Evolutionary conservation across 2,797 vertebrate species (phyloP).

Genomic region (Pagetopsis macropterus): DNA sequence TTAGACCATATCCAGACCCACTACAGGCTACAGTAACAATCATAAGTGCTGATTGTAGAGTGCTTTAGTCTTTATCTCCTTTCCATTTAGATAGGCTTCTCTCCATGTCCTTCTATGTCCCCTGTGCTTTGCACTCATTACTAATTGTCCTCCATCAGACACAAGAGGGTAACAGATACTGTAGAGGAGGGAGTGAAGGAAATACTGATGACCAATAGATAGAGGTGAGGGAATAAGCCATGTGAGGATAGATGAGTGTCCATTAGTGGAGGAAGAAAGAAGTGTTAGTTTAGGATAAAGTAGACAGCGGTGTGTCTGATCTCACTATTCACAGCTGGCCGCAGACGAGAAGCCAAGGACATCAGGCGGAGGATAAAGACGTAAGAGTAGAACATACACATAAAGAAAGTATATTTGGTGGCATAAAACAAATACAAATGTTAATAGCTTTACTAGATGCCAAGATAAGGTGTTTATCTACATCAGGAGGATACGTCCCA

Average conservation of each 20-base stretch:
- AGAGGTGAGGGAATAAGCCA: constrained; percentile 12
- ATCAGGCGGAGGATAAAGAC: constrained; percentile 27
- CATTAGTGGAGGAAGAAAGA: constrained; percentile 30
- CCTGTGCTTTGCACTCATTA: constrained; percentile 41
- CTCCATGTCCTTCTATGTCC: constrained; percentile 46
- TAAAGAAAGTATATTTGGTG: not conserved
- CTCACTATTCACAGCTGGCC: constrained; percentile 31
- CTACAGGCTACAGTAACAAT: constrained; percentile 1
- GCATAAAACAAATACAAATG: not conserved
- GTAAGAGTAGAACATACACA: not conserved
- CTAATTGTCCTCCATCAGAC: constrained; percentile 46
- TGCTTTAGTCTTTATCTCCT: constrained; percentile 6
- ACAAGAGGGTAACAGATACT: constrained; percentile 35
- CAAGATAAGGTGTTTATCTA: not conserved
- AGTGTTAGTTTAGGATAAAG: constrained; percentile 26
- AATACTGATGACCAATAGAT: constrained; percentile 59
- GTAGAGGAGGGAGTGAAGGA: constrained; percentile 36
- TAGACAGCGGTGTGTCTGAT: constrained; percentile 45
- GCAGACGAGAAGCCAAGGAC: constrained; percentile 24
- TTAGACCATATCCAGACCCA: not conserved
- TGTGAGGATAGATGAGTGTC: constrained; percentile 24
- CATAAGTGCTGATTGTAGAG: not conserved
- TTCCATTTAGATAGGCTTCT: constrained; percentile 14
- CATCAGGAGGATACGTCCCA: no score
- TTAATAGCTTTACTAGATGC: not conserved